Evolutionary conservation across 2,113 vertebrate species (phyloP), one percentile per base, ranked within the genome.

Genomic region (Cephalopterus ornatus): DNA sequence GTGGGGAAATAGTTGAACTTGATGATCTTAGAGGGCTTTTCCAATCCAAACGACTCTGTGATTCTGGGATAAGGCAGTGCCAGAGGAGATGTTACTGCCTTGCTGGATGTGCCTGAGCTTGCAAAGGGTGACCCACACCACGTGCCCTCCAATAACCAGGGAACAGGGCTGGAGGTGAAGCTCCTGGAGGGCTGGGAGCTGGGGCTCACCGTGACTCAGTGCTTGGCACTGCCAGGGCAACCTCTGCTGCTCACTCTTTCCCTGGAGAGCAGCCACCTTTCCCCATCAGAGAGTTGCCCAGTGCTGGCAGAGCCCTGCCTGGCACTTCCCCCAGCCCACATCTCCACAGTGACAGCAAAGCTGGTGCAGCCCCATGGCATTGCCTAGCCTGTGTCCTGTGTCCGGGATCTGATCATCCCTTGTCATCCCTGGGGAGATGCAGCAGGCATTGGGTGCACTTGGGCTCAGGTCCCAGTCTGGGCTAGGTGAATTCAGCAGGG

Each of bases 371-470:
- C 37, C 53, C 11, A 2, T 2, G 9, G 53, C 23, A 1, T 3
- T 27, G 56, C 63, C 26, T 1, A 1, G 14, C 17, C 12, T 3
- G 0, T 7, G 3, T 12, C 52, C 56, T 17, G 0, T 1, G 2
- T 5, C 23, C 5, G 1, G 27, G 32, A 3, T 63, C 33, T 42
- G 46, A 21, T 30, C 4, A 16, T 30, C 5, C 28, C 16, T 76
- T 12, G 19, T 35, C 22, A 6, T 2, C 32, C 30, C 12, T 3
- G 2, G 23, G 39, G 11, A 58, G 30, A 21, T 11, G 16, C 9
- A 2, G 28, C 1, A 0, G 28, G 26, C 27, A 1, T 2, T 13
- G 0, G 4, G 41, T 4, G 4, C 0, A 0, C 49, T 5, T 3
- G 5, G 62, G 18, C 28, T 76, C 42, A 30, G 77, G 28, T 59